Conservation (phyloP, 2,797 vertebrate genomes). For the Remorina albescens region DNA sequence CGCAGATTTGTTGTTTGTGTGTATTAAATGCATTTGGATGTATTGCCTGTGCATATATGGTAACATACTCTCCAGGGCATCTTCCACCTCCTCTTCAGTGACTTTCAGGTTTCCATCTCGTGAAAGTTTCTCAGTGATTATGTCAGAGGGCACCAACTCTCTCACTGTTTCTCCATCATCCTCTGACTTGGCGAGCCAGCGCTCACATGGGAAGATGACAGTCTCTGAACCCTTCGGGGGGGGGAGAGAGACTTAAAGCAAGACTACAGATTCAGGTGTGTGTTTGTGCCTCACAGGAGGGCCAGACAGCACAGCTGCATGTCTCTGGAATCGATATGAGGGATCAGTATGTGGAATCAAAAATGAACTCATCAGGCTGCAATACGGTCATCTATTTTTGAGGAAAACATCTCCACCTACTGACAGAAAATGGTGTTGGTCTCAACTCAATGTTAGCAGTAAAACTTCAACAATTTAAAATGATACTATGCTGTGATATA, state of each 20-base stretch:
- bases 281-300: not conserved
- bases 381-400: not conserved
- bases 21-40: not conserved
- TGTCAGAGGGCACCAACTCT: conserved; percentile 94
- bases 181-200: conserved; percentile 96
- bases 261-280: not conserved
- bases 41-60: not conserved
- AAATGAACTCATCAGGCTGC: conserved; percentile 2
- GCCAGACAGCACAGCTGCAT: not conserved
- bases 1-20: not conserved
- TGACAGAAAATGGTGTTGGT: conserved; percentile 49
- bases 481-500: no score
- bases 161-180: conserved; percentile 93
- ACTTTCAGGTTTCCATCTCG: conserved; percentile 93
- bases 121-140: conserved; percentile 94
- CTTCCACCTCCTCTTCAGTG: conserved; percentile 93
- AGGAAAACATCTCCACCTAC: conserved; percentile 72
- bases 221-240: conserved; percentile 92
- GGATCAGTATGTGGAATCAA: not conserved
- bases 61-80: conserved; percentile 93
- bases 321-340: no score
- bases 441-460: not conserved
- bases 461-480: not conserved
- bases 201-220: conserved; percentile 92
- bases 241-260: not conserved